Base-by-base conservation (phyloP, 2,888 invertebrate species). In the Apamea monoglypha region DNA sequence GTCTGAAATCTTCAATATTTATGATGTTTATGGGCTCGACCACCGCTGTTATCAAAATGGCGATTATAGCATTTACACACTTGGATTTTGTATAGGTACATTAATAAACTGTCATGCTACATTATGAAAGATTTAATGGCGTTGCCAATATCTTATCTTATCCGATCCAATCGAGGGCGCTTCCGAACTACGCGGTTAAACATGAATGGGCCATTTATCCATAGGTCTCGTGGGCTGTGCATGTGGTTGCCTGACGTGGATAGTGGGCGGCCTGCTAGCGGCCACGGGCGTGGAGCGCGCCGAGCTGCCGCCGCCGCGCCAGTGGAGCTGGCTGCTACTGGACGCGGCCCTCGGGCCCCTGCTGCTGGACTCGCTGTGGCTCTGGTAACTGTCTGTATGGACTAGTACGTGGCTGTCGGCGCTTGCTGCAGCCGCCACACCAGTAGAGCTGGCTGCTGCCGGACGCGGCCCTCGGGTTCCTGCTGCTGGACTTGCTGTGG, bases 181-280 rank as follows among this genome's bases (percentile, higher is more conserved):
- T 64, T 69, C 4, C 4, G 21, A 69, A 47, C 29, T 21, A n/a
- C 40, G 44, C 25, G 8, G 16, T 18, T 18, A 32, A 36, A 21
- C 67, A 70, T 53, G 16, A 53, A 53, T 59, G 32, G 14, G 14
- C 6, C 4, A 36, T 74, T 47, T n/a, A 47, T 74, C 16, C 16
- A 1, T 94, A 99, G 99, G 99, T 83, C 98, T 99, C 93, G 99
- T 99, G 86, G 99, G 99, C 8, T 97, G 99, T 68, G 98, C 99
- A 93, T 99, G 98, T 95, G 96, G 98, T n/a, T 95, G 99, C 78
- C 95, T 99, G 29, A 96, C 99, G 90, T 99, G 99, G 99, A 99
- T 99, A 76, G 96, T 98, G 87, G 98, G 99, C 94, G 98, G 99
- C 86, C 97, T 99, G 80, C 97, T 99, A 61, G 98, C 99, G 94